Conservation (phyloP, 1,140 invertebrate species). For the Bradysia coprophila region DNA sequence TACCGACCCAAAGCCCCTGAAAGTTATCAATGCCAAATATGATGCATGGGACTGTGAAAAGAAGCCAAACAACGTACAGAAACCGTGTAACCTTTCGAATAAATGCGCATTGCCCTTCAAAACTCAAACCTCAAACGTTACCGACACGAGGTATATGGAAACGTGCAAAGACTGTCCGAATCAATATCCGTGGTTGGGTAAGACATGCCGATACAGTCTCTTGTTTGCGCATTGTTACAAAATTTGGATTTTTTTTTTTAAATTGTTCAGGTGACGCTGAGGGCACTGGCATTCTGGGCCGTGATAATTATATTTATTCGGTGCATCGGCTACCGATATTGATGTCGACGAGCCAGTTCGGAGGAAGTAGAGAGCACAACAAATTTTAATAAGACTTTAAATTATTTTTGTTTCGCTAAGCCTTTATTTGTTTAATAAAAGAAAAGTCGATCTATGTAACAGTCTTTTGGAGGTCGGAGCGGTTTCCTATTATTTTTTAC, state of each 20-base stretch:
- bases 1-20: conserved; percentile 60
- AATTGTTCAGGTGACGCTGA: conserved; percentile 72
- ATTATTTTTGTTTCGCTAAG: background rate
- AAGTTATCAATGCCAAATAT: conserved; percentile 41
- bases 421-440: background rate
- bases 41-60: conserved; percentile 68
- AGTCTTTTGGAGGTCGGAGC: no score
- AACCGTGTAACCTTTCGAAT: conserved; percentile 61
- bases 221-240: conserved; percentile 58
- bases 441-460: no score
- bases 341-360: background rate
- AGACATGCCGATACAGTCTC: conserved; percentile 9
- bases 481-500: no score
- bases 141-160: conserved; percentile 69
- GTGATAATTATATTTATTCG: conserved; percentile 60
- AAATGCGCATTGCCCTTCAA: conserved; percentile 72
- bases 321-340: no score
- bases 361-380: background rate
- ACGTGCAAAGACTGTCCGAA: conserved; percentile 74
- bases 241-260: no score
- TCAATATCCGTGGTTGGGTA: conserved; percentile 29
- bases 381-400: background rate
- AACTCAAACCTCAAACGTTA: conserved; percentile 50
- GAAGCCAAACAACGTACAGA: conserved; percentile 41
- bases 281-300: conserved; percentile 56